These are phyloP conservation scores for Oriolus oriolus DNA, from an alignment of 2,113 vertebrate species.

Conservation along the genomic window DNA sequence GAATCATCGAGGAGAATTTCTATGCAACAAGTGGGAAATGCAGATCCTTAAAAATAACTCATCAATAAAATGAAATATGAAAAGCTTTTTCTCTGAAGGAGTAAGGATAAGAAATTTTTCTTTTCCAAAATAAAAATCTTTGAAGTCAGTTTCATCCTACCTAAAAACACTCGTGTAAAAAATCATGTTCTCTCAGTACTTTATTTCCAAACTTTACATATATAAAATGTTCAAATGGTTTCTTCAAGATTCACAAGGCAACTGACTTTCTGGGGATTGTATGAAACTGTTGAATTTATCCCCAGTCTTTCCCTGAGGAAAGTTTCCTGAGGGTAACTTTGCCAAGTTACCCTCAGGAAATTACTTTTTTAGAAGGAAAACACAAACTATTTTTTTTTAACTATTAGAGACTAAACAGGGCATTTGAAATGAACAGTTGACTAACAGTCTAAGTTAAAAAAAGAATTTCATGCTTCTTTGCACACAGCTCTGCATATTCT, in stretches of 20 bases:
- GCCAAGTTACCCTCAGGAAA: background rate
- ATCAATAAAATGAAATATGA: background rate
- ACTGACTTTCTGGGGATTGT: background rate
- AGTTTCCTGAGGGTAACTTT: no score
- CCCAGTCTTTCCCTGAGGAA: background rate
- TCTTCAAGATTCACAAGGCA: background rate
- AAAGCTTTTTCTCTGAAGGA: background rate
- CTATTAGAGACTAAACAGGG: background rate
- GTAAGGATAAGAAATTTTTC: background rate
- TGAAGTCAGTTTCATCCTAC: background rate
- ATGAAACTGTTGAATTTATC: background rate
- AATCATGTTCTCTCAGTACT: background rate
- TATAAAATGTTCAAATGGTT: background rate
- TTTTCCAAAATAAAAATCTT: background rate
- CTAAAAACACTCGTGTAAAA: background rate
- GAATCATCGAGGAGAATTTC: background rate
- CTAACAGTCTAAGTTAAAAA: background rate
- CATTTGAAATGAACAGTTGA: constrained; percentile 9
- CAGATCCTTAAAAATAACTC: background rate
- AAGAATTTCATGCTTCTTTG: background rate
- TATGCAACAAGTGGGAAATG: background rate
- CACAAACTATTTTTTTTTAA: background rate
- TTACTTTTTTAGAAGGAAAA: background rate
- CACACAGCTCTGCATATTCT: background rate
- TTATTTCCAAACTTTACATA: background rate